These are phyloP conservation scores for Cotesia glomerata DNA, from an alignment of 1,140 invertebrate genomes.

Conservation along the genomic window DNA sequence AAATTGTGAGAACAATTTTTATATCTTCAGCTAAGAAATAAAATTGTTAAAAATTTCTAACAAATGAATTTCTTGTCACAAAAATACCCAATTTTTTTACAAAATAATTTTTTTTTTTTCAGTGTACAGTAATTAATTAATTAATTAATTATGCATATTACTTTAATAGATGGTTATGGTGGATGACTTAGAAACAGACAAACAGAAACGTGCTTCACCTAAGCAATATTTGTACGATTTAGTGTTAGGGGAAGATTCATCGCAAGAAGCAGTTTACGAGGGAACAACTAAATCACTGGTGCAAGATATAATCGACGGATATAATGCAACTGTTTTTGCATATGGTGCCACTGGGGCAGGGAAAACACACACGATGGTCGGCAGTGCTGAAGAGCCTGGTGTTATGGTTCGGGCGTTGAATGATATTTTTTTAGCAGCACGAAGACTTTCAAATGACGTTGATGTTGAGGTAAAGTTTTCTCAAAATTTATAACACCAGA, in stretches of 20 bases:
- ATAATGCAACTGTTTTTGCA: slow-evolving; percentile 95
- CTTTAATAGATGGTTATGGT: slow-evolving; percentile 69
- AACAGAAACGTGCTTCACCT: slow-evolving; percentile 68
- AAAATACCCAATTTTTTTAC: no score
- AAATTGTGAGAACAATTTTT: no score
- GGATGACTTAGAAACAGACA: slow-evolving; percentile 70
- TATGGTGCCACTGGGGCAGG: slow-evolving; percentile 94
- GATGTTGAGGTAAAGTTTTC: slow-evolving; percentile 66
- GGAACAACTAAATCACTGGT: slow-evolving; percentile 82
- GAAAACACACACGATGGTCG: slow-evolving; percentile 92
- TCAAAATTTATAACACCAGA: not conserved
- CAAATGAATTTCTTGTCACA: no score
- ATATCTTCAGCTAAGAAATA: no score
- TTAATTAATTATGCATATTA: not conserved
- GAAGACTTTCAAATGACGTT: slow-evolving; percentile 60
- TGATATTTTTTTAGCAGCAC: slow-evolving; percentile 78
- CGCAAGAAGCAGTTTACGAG: slow-evolving; percentile 86
- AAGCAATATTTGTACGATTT: slow-evolving; percentile 88
- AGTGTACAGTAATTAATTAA: no score
- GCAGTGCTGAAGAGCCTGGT: slow-evolving; percentile 75
- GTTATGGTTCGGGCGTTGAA: slow-evolving; percentile 88
- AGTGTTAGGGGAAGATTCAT: slow-evolving; percentile 80
- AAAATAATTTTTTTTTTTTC: no score
- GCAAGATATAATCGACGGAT: slow-evolving; percentile 87
- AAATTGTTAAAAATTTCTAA: no score